phyloP scores from a whole-genome alignment of 1,140 invertebrate species.

The Carcinoscorpius rotundicauda region DNA sequence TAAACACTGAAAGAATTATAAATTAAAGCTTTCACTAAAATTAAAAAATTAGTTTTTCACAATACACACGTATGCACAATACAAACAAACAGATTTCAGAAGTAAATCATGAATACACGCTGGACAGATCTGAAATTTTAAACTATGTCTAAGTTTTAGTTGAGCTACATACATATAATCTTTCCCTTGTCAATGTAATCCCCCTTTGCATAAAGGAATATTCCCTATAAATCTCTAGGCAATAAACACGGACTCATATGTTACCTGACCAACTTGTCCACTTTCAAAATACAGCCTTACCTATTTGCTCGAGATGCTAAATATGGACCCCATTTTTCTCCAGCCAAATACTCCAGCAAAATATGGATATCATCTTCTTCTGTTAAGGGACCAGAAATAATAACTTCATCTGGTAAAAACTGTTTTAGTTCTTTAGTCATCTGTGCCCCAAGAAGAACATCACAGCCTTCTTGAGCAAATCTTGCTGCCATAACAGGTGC shows the following conservation, averaged over 20 bases:
- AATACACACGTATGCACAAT: too few species aligned
- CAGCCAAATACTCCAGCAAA: slow-evolving; percentile 63
- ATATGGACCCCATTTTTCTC: slow-evolving; percentile 60
- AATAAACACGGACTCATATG: background rate
- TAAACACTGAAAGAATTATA: too few species aligned
- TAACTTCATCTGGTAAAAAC: slow-evolving; percentile 27
- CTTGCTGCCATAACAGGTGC: slow-evolving; percentile 70
- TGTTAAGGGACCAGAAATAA: slow-evolving; percentile 46
- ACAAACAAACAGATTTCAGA: too few species aligned
- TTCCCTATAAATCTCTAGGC: slow-evolving; percentile 3
- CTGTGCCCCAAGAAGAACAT: slow-evolving; percentile 30
- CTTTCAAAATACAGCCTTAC: slow-evolving; percentile 26
- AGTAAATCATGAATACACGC: too few species aligned
- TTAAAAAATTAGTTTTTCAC: too few species aligned
- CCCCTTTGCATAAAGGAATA: slow-evolving; percentile 3
- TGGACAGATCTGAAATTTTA: too few species aligned
- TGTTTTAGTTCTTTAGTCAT: slow-evolving; percentile 16
- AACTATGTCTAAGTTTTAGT: too few species aligned
- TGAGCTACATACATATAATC: too few species aligned
- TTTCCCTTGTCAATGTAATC: slow-evolving; percentile 18
- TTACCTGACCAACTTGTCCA: slow-evolving; percentile 4
- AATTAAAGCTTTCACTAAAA: too few species aligned
- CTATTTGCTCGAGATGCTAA: slow-evolving; percentile 65
- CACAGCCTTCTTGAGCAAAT: slow-evolving; percentile 59
- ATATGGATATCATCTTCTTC: slow-evolving; percentile 69